A percentile compares a stretch with the other conserved stretches of the same genome.
phyloP scores from a whole-genome alignment of 2,797 vertebrate genomes.

The Syndactyla subalaris region DNA sequence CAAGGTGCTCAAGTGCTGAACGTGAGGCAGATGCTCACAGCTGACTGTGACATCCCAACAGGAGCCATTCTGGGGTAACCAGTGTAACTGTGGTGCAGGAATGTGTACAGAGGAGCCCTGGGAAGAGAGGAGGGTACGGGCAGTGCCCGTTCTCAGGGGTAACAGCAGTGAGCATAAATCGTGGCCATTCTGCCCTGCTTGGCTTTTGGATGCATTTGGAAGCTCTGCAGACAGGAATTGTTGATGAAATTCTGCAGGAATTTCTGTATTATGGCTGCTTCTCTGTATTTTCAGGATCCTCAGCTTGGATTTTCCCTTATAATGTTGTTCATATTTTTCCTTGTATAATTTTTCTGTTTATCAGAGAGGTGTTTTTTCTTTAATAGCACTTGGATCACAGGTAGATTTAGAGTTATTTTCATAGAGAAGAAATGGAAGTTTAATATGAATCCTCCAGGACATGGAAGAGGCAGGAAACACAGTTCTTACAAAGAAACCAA shows the following conservation, averaged over 20 bases:
- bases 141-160: not conserved
- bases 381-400: not conserved
- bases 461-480: not conserved
- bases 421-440: not conserved
- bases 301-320: not conserved
- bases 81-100: not conserved
- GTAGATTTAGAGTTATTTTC: not conserved
- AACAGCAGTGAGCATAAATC: not conserved
- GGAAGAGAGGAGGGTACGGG: not conserved
- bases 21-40: not conserved
- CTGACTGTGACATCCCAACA: not conserved
- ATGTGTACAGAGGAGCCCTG: not conserved
- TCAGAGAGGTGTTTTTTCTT: not conserved
- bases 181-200: not conserved
- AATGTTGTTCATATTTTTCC: not conserved
- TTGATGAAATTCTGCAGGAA: not conserved
- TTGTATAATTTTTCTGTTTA: not conserved
- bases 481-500: not conserved
- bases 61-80: not conserved
- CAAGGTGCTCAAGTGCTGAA: not conserved
- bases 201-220: not conserved
- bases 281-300: not conserved
- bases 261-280: not conserved
- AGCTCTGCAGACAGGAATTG: not conserved
- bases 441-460: not conserved